Conservation (phyloP, 2,888 invertebrate species). For the Erebia aethiops region DNA sequence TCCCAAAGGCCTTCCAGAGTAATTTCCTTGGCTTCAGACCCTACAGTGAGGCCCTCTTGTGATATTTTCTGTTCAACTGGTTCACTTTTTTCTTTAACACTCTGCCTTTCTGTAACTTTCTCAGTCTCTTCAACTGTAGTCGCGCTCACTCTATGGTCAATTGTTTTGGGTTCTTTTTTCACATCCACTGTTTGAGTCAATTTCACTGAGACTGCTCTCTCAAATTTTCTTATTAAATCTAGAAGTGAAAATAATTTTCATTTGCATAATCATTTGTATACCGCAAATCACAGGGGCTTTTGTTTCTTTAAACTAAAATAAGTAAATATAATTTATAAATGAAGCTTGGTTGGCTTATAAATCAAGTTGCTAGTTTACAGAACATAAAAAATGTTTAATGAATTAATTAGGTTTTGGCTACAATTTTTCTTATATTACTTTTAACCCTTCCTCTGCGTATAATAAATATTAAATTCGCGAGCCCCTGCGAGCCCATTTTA, state of each 20-base stretch:
- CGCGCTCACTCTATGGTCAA: slow-evolving; percentile 44
- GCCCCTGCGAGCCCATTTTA: too few species aligned
- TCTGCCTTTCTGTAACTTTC: slow-evolving; percentile 36
- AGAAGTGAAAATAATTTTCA: slow-evolving; percentile 36
- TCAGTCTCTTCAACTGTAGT: slow-evolving; percentile 50
- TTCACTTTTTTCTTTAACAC: slow-evolving; percentile 37
- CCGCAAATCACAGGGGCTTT: too few species aligned
- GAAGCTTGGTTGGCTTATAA: too few species aligned
- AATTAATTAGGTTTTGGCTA: too few species aligned
- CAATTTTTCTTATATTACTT: too few species aligned
- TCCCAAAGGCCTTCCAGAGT: slow-evolving; percentile 67
- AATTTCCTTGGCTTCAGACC: slow-evolving; percentile 64
- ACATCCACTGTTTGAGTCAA: slow-evolving; percentile 44
- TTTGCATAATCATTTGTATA: background rate
- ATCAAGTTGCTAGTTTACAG: too few species aligned
- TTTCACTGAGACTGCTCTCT: slow-evolving; percentile 57
- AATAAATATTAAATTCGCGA: too few species aligned
- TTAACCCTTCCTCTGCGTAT: too few species aligned
- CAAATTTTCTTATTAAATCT: slow-evolving; percentile 67
- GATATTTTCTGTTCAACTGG: slow-evolving; percentile 47
- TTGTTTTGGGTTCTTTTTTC: slow-evolving; percentile 45
- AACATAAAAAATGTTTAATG: too few species aligned
- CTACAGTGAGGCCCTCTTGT: slow-evolving; percentile 54
- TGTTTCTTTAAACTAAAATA: too few species aligned
- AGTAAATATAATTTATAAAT: too few species aligned